Evolutionary conservation across 2,113 vertebrate genomes (phyloP).

Genomic region (Campylomormyrus tamandua): DNA sequence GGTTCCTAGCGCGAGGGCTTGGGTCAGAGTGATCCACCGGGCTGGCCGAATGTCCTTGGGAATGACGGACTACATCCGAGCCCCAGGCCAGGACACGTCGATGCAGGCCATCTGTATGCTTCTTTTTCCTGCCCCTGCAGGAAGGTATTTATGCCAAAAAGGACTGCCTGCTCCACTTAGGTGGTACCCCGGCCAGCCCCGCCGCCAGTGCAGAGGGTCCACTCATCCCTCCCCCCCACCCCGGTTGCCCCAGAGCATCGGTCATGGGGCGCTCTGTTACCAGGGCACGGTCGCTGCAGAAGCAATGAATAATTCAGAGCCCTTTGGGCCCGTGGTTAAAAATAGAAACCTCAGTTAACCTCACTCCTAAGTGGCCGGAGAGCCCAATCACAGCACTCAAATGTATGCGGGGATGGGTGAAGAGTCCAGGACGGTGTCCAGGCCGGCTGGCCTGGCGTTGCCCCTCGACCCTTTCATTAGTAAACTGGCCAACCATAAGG

Average conservation of each 20-base stretch:
- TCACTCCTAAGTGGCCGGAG: slow-evolving; percentile 49
- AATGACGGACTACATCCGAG: slow-evolving; percentile 16
- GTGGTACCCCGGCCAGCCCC: background rate
- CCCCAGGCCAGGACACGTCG: slow-evolving; percentile 21
- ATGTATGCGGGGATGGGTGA: slow-evolving; percentile 56
- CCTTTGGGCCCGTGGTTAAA: slow-evolving; percentile 52
- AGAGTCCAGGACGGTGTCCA: slow-evolving; percentile 64
- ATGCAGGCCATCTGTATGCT: background rate
- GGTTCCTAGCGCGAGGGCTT: slow-evolving; percentile 4
- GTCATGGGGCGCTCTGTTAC: background rate
- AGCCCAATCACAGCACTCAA: slow-evolving; percentile 61
- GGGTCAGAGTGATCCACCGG: background rate
- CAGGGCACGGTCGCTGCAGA: background rate
- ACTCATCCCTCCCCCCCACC: background rate
- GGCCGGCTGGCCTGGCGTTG: slow-evolving; percentile 56
- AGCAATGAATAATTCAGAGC: slow-evolving; percentile 15
- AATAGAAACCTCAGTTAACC: slow-evolving; percentile 53
- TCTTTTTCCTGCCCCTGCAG: background rate
- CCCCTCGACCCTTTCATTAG: slow-evolving; percentile 67
- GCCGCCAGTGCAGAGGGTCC: background rate
- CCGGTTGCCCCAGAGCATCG: background rate
- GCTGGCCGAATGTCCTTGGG: slow-evolving; percentile 26
- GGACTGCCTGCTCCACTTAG: background rate
- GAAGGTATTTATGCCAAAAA: background rate
- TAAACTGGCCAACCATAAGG: background rate